A percentile compares a stretch with the other conserved stretches of the same genome.
These are phyloP conservation scores for Antedon bifida DNA, from an alignment of 35 echinoderm and acorn worm genomes.

Conservation along the genomic window DNA sequence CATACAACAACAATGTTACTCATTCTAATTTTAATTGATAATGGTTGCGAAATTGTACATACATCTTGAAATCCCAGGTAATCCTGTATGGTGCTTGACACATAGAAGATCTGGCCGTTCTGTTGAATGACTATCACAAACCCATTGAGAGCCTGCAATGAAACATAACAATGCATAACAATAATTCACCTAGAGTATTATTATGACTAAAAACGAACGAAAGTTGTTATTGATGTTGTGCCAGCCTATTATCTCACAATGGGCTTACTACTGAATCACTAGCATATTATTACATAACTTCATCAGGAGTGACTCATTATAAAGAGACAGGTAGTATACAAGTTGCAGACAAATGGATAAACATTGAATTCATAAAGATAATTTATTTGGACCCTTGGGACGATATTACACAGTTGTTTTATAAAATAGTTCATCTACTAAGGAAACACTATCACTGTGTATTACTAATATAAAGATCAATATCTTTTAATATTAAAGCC, in stretches of 20 bases:
- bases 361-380: too few relatives aligned
- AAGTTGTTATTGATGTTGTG: too few relatives aligned
- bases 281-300: too few relatives aligned
- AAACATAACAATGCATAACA: neutral
- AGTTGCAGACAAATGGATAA: too few relatives aligned
- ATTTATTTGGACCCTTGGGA: neutral
- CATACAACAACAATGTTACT: too few relatives aligned
- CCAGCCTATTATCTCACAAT: too few relatives aligned
- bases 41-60: slow-evolving; percentile 7
- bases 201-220: too few relatives aligned
- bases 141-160: slow-evolving; percentile 65
- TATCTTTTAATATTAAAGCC: neutral
- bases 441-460: neutral
- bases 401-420: neutral
- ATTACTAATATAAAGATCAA: neutral
- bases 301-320: too few relatives aligned
- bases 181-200: too few relatives aligned
- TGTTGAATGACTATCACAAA: slow-evolving; percentile 74
- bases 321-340: too few relatives aligned
- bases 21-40: too few relatives aligned
- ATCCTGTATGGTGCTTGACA: slow-evolving; percentile 65
- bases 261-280: too few relatives aligned
- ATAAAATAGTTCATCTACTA: neutral
- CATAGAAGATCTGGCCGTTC: slow-evolving; percentile 82
- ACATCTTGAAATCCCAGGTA: slow-evolving; percentile 92